Percentiles rank a stretch among this genome's conserved stretches.
Evolutionary conservation across 1,140 invertebrate species (phyloP).

Genomic region (Lordiphosa mommai): DNA sequence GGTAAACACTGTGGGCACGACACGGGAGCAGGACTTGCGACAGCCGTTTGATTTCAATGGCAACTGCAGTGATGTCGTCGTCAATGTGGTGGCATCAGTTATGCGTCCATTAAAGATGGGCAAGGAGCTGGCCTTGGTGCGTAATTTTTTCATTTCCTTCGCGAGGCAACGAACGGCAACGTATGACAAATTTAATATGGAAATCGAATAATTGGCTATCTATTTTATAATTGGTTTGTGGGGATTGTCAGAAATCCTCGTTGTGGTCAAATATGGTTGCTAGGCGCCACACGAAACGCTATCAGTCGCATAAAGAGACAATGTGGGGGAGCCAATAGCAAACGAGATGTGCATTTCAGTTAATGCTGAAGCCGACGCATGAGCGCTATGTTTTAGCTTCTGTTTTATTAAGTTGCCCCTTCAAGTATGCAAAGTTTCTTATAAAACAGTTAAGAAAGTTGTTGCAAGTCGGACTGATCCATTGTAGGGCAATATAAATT

Average conservation of each 20-base stretch:
- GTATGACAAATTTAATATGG: conserved; percentile 4
- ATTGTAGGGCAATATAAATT: too few species aligned
- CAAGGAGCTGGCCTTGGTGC: conserved; percentile 65
- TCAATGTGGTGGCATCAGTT: conserved; percentile 63
- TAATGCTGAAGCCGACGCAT: too few species aligned
- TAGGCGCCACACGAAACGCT: conserved; percentile 23
- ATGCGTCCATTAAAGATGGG: conserved; percentile 73
- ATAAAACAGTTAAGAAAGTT: too few species aligned
- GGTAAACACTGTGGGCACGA: conserved; percentile 55
- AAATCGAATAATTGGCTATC: conserved; percentile 16
- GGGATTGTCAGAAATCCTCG: conserved; percentile 15
- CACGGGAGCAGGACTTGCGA: conserved; percentile 8
- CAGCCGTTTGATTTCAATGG: conserved; percentile 16
- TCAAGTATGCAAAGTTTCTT: too few species aligned
- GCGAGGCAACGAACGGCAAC: too few species aligned
- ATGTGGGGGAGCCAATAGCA: not conserved
- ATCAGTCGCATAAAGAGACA: not conserved
- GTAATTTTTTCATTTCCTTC: conserved; percentile 61
- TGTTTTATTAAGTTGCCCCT: too few species aligned
- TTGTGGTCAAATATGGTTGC: conserved; percentile 64
- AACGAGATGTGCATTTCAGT: not conserved
- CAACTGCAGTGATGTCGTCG: conserved; percentile 52
- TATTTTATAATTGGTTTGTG: conserved; percentile 24
- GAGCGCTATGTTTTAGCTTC: too few species aligned
- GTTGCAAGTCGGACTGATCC: too few species aligned